phyloP scores from a whole-genome alignment of 2,888 invertebrate genomes.

The Anticlea derivata region DNA sequence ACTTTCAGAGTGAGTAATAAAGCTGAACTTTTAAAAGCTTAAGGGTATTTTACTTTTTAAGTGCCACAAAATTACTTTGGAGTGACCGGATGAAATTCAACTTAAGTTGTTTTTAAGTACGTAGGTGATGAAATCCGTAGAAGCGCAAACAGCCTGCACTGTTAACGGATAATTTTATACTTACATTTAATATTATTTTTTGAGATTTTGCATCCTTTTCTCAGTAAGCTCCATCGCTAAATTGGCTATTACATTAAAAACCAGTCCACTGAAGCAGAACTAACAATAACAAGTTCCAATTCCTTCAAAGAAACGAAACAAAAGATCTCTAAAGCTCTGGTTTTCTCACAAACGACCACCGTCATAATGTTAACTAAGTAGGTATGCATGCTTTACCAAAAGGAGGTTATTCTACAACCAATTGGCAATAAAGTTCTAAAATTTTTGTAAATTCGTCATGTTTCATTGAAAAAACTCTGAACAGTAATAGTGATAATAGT shows the following conservation, averaged over 20 bases:
- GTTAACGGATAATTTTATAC: no score
- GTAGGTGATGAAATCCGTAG: no score
- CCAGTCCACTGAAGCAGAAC: conserved; percentile 2
- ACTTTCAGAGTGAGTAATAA: conserved; percentile 28
- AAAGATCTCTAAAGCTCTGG: conserved; percentile 10
- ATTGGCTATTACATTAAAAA: conserved; percentile 13
- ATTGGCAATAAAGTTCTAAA: no score
- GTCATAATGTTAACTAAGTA: neutral
- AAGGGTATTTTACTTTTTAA: conserved; percentile 15
- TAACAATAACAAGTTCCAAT: conserved; percentile 18
- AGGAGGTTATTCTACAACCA: no score
- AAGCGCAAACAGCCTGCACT: no score
- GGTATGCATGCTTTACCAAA: no score
- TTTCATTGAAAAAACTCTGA: no score
- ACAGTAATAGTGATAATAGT: no score
- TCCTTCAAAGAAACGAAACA: conserved; percentile 15
- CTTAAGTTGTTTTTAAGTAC: no score
- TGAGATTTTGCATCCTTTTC: no score
- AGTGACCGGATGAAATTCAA: neutral
- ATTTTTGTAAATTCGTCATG: no score
- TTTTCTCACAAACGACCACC: neutral
- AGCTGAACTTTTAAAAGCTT: conserved; percentile 24
- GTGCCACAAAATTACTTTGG: conserved; percentile 9
- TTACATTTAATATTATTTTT: no score
- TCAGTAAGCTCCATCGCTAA: neutral